Evolutionary conservation across 2,888 invertebrate genomes (phyloP), one percentile per base, ranked within the genome.

Genomic region (Leucoptera coffeella): DNA sequence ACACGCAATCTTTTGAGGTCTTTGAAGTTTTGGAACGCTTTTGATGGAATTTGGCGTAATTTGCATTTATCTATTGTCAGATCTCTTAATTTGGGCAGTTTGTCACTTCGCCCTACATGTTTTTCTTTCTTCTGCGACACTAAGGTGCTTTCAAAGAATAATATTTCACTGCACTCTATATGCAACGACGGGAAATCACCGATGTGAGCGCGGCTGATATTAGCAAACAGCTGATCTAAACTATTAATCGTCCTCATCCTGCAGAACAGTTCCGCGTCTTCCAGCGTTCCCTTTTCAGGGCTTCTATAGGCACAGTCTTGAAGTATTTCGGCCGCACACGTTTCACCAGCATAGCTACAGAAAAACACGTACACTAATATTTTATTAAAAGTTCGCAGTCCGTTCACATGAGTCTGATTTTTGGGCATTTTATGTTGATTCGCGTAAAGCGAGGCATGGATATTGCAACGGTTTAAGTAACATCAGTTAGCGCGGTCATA

Each of bases 31-130:
- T 77, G 64, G 44, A 89, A 78, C 29, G 81, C 80, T 23, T 77
- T 77, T 29, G 77, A 73, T 23, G 85, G 82, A 38, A 88, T 71
- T 47, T 77, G 76, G n/a, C 81, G 76, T 42, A 85, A 77, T 58
- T 85, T 86, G 55, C 86, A 88, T 50, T 78, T 79, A 41, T 84
- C 84, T 37, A 88, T 73, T 62, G 76, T 40, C 62, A 78, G 47
- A 74, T 79, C 71, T 73, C 83, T 58, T 74, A 88, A 48, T 71
- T 79, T 54, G 71, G 80, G 51, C 32, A 85, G 59, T 34, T 71
- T 69, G 17, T 71, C 62, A 34, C 79, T 59, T 49, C 80, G 80
- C 14, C 53, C 57, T 28, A 62, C 28, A 29, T 49, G 28, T 40
- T 64, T 52, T 29, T 65, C 55, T n/a, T n/a, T n/a, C n/a, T n/a